A percentile compares a stretch with the other conserved stretches of the same genome.
Evolutionary conservation across 2,797 vertebrate genomes (phyloP).

Genomic region (Glossophaga mutica): DNA sequence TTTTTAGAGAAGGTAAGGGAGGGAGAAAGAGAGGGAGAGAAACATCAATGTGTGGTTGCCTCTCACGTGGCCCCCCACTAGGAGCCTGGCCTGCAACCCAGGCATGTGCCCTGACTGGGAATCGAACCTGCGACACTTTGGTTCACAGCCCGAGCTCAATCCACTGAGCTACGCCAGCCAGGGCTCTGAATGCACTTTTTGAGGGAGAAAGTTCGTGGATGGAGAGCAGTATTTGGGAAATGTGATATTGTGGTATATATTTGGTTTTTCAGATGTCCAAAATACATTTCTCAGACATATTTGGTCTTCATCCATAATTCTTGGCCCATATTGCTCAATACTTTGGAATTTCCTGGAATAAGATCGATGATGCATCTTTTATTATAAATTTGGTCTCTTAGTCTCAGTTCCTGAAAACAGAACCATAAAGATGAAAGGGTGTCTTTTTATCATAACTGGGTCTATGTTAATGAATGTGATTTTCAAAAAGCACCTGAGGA

Average conservation of each 20-base stretch:
- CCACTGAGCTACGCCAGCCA: no score
- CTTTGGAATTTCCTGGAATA: background rate
- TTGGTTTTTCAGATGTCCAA: background rate
- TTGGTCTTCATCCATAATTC: background rate
- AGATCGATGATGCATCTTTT: background rate
- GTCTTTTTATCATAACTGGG: background rate
- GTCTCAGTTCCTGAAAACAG: background rate
- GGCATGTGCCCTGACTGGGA: no score
- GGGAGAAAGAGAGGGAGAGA: no score
- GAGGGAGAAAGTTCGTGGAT: background rate
- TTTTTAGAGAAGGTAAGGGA: no score
- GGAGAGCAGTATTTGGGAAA: background rate
- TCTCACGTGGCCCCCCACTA: no score
- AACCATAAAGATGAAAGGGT: background rate
- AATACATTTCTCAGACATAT: background rate
- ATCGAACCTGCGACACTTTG: no score
- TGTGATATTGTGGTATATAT: background rate
- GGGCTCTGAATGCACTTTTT: conserved; percentile 13
- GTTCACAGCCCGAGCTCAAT: no score
- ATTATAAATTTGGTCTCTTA: background rate
- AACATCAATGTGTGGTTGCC: no score
- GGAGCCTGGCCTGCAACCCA: no score
- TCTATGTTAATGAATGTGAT: background rate
- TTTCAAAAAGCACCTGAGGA: background rate
- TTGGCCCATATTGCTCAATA: background rate